These are phyloP conservation scores for Andrena haemorrhoa DNA, from an alignment of 2,888 invertebrate species.

Conservation along the genomic window DNA sequence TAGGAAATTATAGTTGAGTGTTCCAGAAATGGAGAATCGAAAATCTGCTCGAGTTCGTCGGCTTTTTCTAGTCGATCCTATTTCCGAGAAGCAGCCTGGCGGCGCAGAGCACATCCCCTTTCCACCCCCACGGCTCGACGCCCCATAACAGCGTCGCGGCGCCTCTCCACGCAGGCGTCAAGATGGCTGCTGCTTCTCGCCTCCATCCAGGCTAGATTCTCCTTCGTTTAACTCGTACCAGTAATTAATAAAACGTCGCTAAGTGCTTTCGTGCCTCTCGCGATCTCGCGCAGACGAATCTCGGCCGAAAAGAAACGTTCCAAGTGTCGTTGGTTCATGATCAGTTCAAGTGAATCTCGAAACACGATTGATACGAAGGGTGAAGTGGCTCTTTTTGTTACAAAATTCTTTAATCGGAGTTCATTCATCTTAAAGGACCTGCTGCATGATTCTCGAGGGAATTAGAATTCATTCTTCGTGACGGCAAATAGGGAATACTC, in stretches of 20 bases:
- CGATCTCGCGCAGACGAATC: constrained; percentile 50
- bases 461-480: background rate
- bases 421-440: background rate
- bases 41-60: constrained; percentile 34
- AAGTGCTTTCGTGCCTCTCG: constrained; percentile 70
- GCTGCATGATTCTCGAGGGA: background rate
- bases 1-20: background rate
- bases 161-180: constrained; percentile 81
- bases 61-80: constrained; percentile 72
- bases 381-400: constrained; percentile 55
- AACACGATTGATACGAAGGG: constrained; percentile 25
- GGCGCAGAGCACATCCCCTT: constrained; percentile 74
- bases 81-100: constrained; percentile 61
- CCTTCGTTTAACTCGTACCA: constrained; percentile 73
- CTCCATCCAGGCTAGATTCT: constrained; percentile 73
- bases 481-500: background rate
- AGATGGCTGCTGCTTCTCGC: constrained; percentile 80
- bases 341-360: constrained; percentile 11
- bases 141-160: constrained; percentile 71
- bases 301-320: constrained; percentile 17
- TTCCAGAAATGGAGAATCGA: background rate
- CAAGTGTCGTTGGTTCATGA: constrained; percentile 37
- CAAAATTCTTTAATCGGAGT: background rate
- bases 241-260: constrained; percentile 77
- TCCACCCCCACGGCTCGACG: constrained; percentile 62